These are phyloP conservation scores for Anhinga rufa DNA, from an alignment of 2,113 vertebrate species.

Conservation along the genomic window DNA sequence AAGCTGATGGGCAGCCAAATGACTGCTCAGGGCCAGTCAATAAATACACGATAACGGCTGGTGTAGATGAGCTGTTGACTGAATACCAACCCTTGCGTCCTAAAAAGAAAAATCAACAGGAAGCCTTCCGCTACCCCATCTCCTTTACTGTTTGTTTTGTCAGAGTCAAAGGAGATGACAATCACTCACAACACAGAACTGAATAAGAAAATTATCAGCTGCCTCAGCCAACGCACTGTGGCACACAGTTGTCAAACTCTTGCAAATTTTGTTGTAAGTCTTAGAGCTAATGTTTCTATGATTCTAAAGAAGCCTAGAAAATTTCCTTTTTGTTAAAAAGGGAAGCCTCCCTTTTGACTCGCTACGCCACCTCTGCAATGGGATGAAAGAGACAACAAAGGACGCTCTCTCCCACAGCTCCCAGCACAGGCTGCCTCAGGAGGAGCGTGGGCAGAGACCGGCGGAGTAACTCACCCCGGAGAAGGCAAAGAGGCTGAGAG, in stretches of 20 bases:
- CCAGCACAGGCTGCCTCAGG: neutral
- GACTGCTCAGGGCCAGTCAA: neutral
- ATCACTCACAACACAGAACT: conserved; percentile 8
- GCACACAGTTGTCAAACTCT: conserved; percentile 50
- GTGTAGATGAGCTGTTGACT: neutral
- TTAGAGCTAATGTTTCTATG: neutral
- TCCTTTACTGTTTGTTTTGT: conserved; percentile 17
- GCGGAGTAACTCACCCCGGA: no score
- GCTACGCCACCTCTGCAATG: neutral
- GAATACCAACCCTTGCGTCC: neutral
- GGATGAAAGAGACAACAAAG: neutral
- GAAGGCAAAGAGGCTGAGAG: neutral
- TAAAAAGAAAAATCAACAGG: neutral
- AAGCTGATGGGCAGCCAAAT: neutral
- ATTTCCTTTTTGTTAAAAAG: neutral
- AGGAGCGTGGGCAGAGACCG: rapidly evolving
- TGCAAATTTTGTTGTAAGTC: neutral
- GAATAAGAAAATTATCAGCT: neutral
- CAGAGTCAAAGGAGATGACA: conserved; percentile 8
- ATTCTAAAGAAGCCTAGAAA: neutral
- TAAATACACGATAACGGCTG: rapidly evolving
- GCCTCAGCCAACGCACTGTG: conserved; percentile 51
- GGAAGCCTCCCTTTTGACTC: neutral
- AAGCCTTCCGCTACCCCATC: neutral
- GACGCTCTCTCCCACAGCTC: rapidly evolving